These are phyloP conservation scores for Pyrgus malvae DNA, from an alignment of 2,888 invertebrate genomes.

Conservation along the genomic window DNA sequence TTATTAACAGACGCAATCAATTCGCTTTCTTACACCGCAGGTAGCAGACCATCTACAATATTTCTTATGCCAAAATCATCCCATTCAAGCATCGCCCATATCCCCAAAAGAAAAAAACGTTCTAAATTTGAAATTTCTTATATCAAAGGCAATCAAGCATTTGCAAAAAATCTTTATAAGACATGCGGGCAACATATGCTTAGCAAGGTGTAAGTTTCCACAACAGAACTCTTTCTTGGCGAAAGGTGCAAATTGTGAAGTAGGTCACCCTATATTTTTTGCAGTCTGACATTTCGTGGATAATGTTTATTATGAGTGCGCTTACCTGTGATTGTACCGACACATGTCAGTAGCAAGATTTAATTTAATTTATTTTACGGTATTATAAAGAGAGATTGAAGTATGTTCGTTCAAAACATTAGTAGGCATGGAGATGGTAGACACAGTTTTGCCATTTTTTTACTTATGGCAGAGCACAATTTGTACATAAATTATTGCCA, in stretches of 20 bases:
- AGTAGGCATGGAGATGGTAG: too few relatives aligned
- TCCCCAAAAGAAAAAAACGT: not conserved
- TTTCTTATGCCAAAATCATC: not conserved
- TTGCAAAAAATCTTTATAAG: slow-evolving; percentile 41
- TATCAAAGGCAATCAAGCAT: slow-evolving; percentile 22
- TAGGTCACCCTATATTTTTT: slow-evolving; percentile 66
- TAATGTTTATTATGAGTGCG: slow-evolving; percentile 1
- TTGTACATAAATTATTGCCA: not conserved
- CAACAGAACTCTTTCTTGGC: slow-evolving; percentile 62
- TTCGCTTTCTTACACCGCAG: not conserved
- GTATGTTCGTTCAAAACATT: too few relatives aligned
- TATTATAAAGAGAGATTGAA: too few relatives aligned
- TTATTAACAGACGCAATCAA: too few relatives aligned
- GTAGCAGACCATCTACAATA: not conserved
- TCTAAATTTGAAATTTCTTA: not conserved
- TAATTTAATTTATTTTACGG: too few relatives aligned
- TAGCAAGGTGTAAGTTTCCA: slow-evolving; percentile 59
- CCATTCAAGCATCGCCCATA: slow-evolving; percentile 1
- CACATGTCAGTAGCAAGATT: too few relatives aligned
- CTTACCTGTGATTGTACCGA: not conserved
- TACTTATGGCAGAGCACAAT: too few relatives aligned
- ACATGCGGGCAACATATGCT: slow-evolving; percentile 65
- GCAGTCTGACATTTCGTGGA: slow-evolving; percentile 36
- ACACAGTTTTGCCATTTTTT: too few relatives aligned
- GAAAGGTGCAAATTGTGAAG: slow-evolving; percentile 74